These are phyloP conservation scores for Digitonthophagus gazella DNA, from an alignment of 2,888 invertebrate genomes.

Conservation along the genomic window DNA sequence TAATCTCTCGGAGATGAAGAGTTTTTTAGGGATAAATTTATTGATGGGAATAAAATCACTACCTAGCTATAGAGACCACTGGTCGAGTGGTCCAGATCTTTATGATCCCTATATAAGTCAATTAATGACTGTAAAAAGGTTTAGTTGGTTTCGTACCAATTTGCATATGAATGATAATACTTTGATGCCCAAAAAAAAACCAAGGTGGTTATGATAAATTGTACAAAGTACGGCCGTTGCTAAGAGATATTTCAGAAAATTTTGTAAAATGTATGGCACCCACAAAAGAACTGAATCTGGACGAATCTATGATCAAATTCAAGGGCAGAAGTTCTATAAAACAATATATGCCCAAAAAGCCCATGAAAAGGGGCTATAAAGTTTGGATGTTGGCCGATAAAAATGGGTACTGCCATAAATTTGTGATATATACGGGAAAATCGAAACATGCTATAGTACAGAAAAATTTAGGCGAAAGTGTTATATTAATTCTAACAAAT, in stretches of 20 bases:
- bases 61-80: too few relatives aligned
- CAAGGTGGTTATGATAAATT: conserved; percentile 28
- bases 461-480: conserved; percentile 12
- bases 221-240: conserved; percentile 32
- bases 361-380: conserved; percentile 34
- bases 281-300: conserved; percentile 21
- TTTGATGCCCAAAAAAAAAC: conserved; percentile 1
- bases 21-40: too few relatives aligned
- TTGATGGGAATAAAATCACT: too few relatives aligned
- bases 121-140: conserved; percentile 30
- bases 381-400: conserved; percentile 31
- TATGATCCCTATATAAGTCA: too few relatives aligned
- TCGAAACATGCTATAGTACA: not conserved
- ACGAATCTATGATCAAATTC: conserved; percentile 27
- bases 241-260: conserved; percentile 23
- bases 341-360: conserved; percentile 35
- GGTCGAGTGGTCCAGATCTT: too few relatives aligned
- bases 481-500: not conserved
- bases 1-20: too few relatives aligned
- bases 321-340: conserved; percentile 29
- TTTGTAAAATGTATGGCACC: conserved; percentile 24
- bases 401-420: conserved; percentile 6
- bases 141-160: conserved; percentile 31
- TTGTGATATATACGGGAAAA: conserved; percentile 18
- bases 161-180: conserved; percentile 35